These are phyloP conservation scores for Leguminivora glycinivorella DNA, from an alignment of 1,140 invertebrate species.

Conservation along the genomic window DNA sequence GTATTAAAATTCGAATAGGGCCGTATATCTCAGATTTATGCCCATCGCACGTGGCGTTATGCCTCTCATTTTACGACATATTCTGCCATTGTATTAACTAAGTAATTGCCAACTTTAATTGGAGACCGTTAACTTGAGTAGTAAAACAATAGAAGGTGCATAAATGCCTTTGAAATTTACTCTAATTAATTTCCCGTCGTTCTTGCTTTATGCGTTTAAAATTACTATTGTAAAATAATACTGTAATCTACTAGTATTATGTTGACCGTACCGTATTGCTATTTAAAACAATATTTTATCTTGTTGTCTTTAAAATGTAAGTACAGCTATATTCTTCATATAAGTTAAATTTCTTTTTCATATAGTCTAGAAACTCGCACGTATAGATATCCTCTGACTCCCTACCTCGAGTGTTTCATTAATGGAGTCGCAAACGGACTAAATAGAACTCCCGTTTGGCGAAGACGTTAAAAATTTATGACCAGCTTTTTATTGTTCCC, in stretches of 20 bases:
- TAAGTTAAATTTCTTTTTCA: background rate
- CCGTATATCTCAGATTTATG: conserved; percentile 13
- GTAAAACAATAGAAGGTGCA: conserved; percentile 25
- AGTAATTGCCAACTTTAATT: conserved; percentile 25
- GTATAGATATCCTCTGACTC: no score
- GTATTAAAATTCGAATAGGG: no score
- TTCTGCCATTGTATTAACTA: conserved; percentile 11
- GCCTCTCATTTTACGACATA: conserved; percentile 18
- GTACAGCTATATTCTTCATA: no score
- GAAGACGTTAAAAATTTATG: conserved; percentile 68
- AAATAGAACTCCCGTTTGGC: conserved; percentile 55
- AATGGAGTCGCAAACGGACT: conserved; percentile 51
- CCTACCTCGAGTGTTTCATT: conserved; percentile 32
- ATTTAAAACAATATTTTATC: background rate
- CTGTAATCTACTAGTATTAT: background rate
- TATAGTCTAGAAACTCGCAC: conserved; percentile 1
- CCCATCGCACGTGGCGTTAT: background rate
- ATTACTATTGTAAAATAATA: background rate
- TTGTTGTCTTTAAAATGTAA: no score
- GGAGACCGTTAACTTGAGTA: background rate
- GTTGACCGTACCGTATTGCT: background rate
- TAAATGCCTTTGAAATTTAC: conserved; percentile 15
- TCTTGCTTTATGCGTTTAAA: conserved; percentile 18
- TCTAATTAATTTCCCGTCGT: background rate
- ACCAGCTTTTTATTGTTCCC: conserved; percentile 47